These are phyloP conservation scores for Standfussiana lucernea DNA, from an alignment of 2,888 invertebrate species.

Conservation along the genomic window DNA sequence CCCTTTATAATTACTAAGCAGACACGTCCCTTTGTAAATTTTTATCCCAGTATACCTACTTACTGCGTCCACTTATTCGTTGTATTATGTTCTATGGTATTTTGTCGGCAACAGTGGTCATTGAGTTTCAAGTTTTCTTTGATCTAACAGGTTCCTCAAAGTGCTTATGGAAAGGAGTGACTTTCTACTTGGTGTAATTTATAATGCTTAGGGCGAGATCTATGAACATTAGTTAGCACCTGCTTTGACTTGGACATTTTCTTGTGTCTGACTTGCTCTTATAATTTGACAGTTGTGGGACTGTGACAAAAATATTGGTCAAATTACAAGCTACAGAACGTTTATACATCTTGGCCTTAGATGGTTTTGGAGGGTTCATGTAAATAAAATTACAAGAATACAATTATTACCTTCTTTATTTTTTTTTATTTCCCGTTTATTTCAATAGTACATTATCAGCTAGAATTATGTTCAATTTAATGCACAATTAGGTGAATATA, in stretches of 20 bases:
- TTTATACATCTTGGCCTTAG: not conserved
- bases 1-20: not conserved
- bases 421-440: conserved; percentile 58
- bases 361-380: not conserved
- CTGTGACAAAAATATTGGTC: not conserved
- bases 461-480: conserved; percentile 79
- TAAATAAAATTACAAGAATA: conserved; percentile 46
- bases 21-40: not conserved
- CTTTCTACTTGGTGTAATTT: not conserved
- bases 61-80: too few relatives aligned
- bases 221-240: not conserved
- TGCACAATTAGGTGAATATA: conserved; percentile 79
- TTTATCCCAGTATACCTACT: too few relatives aligned
- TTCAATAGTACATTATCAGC: conserved; percentile 73
- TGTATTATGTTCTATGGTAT: not conserved
- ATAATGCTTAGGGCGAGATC: not conserved
- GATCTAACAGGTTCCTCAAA: not conserved
- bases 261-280: not conserved
- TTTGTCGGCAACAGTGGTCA: not conserved
- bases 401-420: conserved; percentile 67
- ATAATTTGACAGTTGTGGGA: not conserved
- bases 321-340: not conserved
- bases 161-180: not conserved
- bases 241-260: not conserved
- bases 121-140: not conserved